These are phyloP conservation scores for Volucella inflata DNA, from an alignment of 2,888 invertebrate species.

Conservation along the genomic window DNA sequence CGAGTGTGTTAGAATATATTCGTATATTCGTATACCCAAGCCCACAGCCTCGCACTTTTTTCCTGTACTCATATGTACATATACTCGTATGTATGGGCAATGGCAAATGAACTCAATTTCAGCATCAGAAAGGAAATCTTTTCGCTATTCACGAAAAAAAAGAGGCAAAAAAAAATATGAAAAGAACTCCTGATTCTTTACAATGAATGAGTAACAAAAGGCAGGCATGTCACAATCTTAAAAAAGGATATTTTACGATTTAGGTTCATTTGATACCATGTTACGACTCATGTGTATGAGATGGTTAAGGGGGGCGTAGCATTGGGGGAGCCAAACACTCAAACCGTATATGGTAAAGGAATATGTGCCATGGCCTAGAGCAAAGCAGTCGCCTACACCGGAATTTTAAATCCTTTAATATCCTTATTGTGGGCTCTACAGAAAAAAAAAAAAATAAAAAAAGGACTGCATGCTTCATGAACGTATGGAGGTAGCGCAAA, in stretches of 20 bases:
- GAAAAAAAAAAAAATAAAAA: too few species aligned
- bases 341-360: conserved; percentile 5
- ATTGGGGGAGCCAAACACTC: conserved; percentile 3
- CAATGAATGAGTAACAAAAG: conserved; percentile 69
- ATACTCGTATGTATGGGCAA: conserved; percentile 18
- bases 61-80: background rate
- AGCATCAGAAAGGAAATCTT: conserved; percentile 40
- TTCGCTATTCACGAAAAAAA: conserved; percentile 49
- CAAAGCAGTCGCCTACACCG: conserved; percentile 48
- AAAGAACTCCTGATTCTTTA: conserved; percentile 65
- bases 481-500: conserved; percentile 17
- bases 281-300: conserved; percentile 54
- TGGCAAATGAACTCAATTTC: conserved; percentile 55
- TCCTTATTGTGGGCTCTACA: conserved; percentile 56
- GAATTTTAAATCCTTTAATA: conserved; percentile 67
- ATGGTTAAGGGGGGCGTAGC: background rate
- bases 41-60: conserved; percentile 12
- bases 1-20: conserved; percentile 21
- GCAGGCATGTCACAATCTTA: conserved; percentile 60
- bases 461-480: conserved; percentile 58
- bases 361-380: conserved; percentile 43
- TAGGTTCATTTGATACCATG: conserved; percentile 66
- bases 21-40: background rate
- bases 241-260: conserved; percentile 66
- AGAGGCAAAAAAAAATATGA: conserved; percentile 28